Evolutionary conservation across 2,888 invertebrate species (phyloP).

Genomic region (Desoria tigrina): DNA sequence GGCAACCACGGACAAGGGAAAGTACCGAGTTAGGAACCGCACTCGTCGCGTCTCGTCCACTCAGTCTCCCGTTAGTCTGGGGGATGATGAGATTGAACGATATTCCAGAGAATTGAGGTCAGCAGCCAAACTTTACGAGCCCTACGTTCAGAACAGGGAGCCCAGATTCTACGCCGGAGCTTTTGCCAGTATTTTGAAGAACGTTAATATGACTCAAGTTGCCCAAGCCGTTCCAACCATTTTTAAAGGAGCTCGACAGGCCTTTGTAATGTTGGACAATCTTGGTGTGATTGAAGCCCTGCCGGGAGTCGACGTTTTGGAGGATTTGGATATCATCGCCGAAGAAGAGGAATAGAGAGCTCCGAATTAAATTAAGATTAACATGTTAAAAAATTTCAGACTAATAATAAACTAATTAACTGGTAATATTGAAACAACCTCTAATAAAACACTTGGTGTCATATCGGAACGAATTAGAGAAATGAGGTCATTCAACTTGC

Average conservation of each 20-base stretch:
- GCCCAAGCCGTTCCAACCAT: slow-evolving; percentile 47
- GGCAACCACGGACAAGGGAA: background rate
- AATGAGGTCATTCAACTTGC: too few relatives aligned
- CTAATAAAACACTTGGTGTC: too few relatives aligned
- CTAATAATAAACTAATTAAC: too few relatives aligned
- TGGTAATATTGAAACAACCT: too few relatives aligned
- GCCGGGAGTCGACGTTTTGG: slow-evolving; percentile 27
- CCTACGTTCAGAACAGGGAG: slow-evolving; percentile 34
- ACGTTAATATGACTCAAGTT: slow-evolving; percentile 48
- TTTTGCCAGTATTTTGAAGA: slow-evolving; percentile 38
- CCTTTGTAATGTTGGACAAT: slow-evolving; percentile 47
- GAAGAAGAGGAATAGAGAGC: background rate
- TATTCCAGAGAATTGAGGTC: slow-evolving; percentile 41
- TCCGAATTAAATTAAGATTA: too few relatives aligned
- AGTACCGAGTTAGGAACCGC: slow-evolving; percentile 11
- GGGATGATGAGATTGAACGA: slow-evolving; percentile 45
- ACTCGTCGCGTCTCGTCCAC: slow-evolving; percentile 15
- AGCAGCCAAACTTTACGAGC: slow-evolving; percentile 42
- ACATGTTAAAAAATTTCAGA: too few relatives aligned
- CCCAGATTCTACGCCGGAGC: slow-evolving; percentile 37
- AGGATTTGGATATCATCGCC: slow-evolving; percentile 24
- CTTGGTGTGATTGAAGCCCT: slow-evolving; percentile 43
- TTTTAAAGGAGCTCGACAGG: slow-evolving; percentile 50
- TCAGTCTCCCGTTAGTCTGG: background rate
- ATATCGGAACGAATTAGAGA: too few relatives aligned